Evolutionary conservation across 2,888 invertebrate species (phyloP), one percentile per base, ranked within the genome.

Genomic region (Odontothrips loti): DNA sequence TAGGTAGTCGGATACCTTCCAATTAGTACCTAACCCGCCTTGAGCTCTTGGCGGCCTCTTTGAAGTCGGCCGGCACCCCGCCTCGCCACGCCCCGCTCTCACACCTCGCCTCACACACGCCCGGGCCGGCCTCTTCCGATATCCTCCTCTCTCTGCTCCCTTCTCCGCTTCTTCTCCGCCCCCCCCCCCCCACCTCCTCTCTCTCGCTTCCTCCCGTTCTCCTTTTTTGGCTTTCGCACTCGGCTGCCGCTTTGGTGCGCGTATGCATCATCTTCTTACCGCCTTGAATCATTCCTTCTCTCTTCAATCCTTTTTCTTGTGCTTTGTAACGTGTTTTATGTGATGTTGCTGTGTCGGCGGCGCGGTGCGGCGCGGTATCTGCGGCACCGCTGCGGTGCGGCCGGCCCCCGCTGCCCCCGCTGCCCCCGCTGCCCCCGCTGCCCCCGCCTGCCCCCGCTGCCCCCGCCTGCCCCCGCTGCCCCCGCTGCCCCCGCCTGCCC

Each of bases 181-280:
- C 20, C 9, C 63, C 23, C 68, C 27, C 68, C 9, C 68, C 9
- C 68, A 10, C 68, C 12, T 27, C 12, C 68, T 68, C 68, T 75
- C 68, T 75, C 68, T 27, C 68, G 10, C 58, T 58, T 15, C 15
- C 58, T 58, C 68, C 9, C 68, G 23, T 10, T 27, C 68, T 23
- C 23, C 10, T 9, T 75, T 9, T 15, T 27, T 75, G 8, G 1
- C 68, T 75, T 6, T 9, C 68, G 11, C 27, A 12, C 27, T 75
- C 68, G 58, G 20, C 58, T 23, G 11, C 68, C 68, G 68, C 68
- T 27, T 12, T 27, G 23, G 11, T 27, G 23, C 23, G 23, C 27
- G 68, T 75, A 75, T 75, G 68, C 68, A 75, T 75, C 68, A 75
- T 75, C 68, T 75, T 75, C 68, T 75, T 75, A 75, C 68, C 68